These are phyloP conservation scores for Pardosa pseudoannulata DNA, from an alignment of 2,888 invertebrate species.

Conservation along the genomic window DNA sequence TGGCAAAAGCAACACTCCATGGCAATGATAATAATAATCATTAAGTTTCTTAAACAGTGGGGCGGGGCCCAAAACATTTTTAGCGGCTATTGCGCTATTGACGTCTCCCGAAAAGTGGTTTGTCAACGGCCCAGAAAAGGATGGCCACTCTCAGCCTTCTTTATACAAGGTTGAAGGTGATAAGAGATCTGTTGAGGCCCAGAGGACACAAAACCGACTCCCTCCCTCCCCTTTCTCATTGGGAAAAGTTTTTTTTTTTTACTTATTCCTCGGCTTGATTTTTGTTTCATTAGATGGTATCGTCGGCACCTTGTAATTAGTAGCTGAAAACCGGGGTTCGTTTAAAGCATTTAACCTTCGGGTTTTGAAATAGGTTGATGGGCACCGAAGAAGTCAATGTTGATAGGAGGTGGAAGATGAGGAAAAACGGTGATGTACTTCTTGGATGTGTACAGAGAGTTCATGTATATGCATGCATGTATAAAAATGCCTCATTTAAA, in stretches of 20 bases:
- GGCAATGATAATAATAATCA: conserved; percentile 57
- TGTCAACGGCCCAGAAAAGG: conserved; percentile 55
- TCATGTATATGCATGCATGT: too few species aligned
- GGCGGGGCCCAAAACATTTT: conserved; percentile 58
- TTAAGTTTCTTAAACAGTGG: conserved; percentile 60
- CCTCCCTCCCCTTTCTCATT: not conserved
- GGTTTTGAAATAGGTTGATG: conserved; percentile 18
- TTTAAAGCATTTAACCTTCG: conserved; percentile 65
- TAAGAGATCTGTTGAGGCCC: conserved; percentile 62
- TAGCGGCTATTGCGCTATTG: conserved; percentile 45
- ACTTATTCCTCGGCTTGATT: not conserved
- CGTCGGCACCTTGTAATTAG: conserved; percentile 62
- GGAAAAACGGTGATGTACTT: not conserved
- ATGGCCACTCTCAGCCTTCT: conserved; percentile 26
- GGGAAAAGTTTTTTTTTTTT: not conserved
- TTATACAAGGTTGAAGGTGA: conserved; percentile 47
- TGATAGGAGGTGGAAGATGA: not conserved
- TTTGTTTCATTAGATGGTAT: conserved; percentile 13
- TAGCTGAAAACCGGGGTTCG: conserved; percentile 29
- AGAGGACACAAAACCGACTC: not conserved
- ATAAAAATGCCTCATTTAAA: too few species aligned
- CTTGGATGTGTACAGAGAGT: too few species aligned
- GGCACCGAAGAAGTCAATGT: not conserved
- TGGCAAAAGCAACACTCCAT: conserved; percentile 5
- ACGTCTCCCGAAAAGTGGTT: conserved; percentile 47